These are phyloP conservation scores for Brachypalpus laphriformis DNA, from an alignment of 2,888 invertebrate species.

Conservation along the genomic window DNA sequence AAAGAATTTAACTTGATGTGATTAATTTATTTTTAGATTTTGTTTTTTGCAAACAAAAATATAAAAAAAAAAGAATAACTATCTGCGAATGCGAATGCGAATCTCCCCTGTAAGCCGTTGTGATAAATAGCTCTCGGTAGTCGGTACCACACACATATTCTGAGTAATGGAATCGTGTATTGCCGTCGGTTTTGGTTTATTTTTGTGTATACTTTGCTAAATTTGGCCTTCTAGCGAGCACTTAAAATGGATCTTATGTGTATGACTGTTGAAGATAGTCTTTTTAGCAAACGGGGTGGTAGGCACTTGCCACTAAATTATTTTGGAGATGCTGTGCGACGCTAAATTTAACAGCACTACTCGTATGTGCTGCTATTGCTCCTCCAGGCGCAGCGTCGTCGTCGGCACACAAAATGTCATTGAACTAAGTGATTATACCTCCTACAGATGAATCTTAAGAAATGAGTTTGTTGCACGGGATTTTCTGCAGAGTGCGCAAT, in stretches of 20 bases:
- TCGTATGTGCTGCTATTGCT: not conserved
- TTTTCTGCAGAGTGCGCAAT: not conserved
- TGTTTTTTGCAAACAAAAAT: conserved; percentile 24
- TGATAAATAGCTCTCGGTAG: conserved; percentile 36
- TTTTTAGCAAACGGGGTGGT: conserved; percentile 11
- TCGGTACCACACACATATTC: conserved; percentile 58
- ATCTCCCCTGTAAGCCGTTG: conserved; percentile 40
- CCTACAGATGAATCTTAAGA: conserved; percentile 34
- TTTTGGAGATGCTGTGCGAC: conserved; percentile 16
- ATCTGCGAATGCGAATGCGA: conserved; percentile 30
- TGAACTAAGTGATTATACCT: conserved; percentile 55
- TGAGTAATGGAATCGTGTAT: conserved; percentile 51
- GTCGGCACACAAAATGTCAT: conserved; percentile 40
- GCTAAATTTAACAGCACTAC: conserved; percentile 26
- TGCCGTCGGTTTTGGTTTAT: conserved; percentile 26
- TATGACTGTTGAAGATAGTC: not conserved
- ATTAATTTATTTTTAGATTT: conserved; percentile 69
- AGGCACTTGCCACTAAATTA: conserved; percentile 26
- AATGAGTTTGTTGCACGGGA: not conserved
- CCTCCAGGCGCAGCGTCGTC: conserved; percentile 37
- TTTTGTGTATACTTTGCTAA: conserved; percentile 36
- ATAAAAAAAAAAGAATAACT: conserved; percentile 1
- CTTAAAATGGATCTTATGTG: conserved; percentile 31
- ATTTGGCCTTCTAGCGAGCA: conserved; percentile 60
- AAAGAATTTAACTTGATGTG: conserved; percentile 46